Conservation (phyloP, 2,888 invertebrate species). For the Tachina fera region DNA sequence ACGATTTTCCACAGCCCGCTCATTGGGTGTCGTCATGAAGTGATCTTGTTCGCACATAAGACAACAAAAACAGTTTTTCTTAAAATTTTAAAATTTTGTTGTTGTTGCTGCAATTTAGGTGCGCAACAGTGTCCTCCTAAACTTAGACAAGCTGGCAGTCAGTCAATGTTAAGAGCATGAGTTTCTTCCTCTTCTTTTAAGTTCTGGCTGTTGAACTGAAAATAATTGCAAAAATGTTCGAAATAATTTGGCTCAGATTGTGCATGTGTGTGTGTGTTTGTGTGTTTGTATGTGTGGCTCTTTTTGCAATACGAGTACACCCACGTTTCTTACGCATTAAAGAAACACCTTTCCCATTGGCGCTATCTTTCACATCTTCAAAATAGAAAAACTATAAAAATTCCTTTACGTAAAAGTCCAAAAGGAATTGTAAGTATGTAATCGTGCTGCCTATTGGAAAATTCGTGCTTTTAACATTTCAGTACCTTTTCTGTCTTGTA, state of each 20-base stretch:
- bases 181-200: slow-evolving; percentile 3
- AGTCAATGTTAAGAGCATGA: slow-evolving; percentile 52
- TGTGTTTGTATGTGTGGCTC: not conserved
- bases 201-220: slow-evolving; percentile 35
- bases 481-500: slow-evolving; percentile 44
- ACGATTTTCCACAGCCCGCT: slow-evolving; percentile 67
- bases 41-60: slow-evolving; percentile 72
- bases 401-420: slow-evolving; percentile 54
- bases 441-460: slow-evolving; percentile 71
- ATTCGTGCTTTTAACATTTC: slow-evolving; percentile 70
- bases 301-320: slow-evolving; percentile 43
- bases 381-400: slow-evolving; percentile 69
- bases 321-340: slow-evolving; percentile 72
- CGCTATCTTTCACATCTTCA: slow-evolving; percentile 68
- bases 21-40: slow-evolving; percentile 72
- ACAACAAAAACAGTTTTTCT: slow-evolving; percentile 61
- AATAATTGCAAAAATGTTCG: slow-evolving; percentile 67
- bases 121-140: slow-evolving; percentile 66
- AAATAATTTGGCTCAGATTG: slow-evolving; percentile 69
- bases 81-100: slow-evolving; percentile 17
- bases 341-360: slow-evolving; percentile 70
- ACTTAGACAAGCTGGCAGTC: slow-evolving; percentile 69
- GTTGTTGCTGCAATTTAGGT: slow-evolving; percentile 42
- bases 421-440: slow-evolving; percentile 54
- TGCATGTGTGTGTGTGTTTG: slow-evolving; percentile 3